Evolutionary conservation across 2,888 invertebrate species (phyloP).

Genomic region (Cephus sareptanus): DNA sequence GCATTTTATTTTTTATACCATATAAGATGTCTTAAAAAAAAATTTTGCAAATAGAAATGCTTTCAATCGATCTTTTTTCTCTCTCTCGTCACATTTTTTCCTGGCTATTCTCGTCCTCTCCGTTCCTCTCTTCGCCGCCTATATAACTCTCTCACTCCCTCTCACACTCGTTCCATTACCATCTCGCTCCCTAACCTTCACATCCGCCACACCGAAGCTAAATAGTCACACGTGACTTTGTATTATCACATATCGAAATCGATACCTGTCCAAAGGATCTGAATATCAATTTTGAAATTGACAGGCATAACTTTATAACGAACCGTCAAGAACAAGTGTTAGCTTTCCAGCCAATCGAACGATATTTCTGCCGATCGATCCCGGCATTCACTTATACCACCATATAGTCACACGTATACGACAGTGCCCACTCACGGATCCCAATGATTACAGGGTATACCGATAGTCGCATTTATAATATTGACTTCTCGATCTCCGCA

Average conservation of each 20-base stretch:
- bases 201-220: constrained; percentile 1
- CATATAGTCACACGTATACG: not conserved
- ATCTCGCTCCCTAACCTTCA: not conserved
- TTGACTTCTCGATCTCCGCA: too few relatives aligned
- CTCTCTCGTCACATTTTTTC: not conserved
- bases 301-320: not conserved
- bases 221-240: not conserved
- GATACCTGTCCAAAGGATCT: not conserved
- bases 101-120: too few relatives aligned
- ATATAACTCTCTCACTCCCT: too few relatives aligned
- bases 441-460: too few relatives aligned
- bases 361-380: not conserved
- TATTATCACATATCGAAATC: not conserved
- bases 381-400: not conserved
- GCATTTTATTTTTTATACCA: too few relatives aligned
- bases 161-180: not conserved
- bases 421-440: too few relatives aligned
- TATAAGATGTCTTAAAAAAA: too few relatives aligned
- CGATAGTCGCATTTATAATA: too few relatives aligned
- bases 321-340: not conserved
- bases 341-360: not conserved
- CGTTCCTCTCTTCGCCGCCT: too few relatives aligned
- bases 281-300: not conserved
- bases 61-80: not conserved
- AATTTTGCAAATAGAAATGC: too few relatives aligned